Percentiles rank a stretch among this genome's conserved stretches.
Conservation (phyloP, 2,888 invertebrate genomes). For the Tetheella fluctuosa region DNA sequence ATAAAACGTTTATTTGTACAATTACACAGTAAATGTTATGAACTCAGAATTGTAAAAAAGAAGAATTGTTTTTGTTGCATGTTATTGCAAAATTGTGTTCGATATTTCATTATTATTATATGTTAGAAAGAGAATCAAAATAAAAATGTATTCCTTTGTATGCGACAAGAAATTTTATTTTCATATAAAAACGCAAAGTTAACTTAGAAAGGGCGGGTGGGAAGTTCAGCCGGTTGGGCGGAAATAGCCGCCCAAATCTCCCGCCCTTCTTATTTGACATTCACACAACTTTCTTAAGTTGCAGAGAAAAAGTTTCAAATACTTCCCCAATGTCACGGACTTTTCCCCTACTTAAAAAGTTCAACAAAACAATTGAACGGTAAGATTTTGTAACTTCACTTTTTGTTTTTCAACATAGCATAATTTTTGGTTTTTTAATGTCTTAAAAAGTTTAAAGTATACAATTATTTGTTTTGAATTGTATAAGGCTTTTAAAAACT, state of each 20-base stretch:
- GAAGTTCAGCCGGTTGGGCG: slow-evolving; percentile 57
- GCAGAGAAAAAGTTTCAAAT: slow-evolving; percentile 71
- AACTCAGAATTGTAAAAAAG: no score
- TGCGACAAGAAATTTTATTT: no score
- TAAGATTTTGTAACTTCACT: background rate
- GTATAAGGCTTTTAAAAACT: no score
- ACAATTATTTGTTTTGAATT: no score
- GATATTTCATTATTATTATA: no score
- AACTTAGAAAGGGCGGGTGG: slow-evolving; percentile 68
- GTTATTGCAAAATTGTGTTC: no score
- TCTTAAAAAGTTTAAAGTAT: background rate
- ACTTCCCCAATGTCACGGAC: slow-evolving; percentile 69
- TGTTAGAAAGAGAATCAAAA: no score
- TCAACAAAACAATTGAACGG: slow-evolving; percentile 20
- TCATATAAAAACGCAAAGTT: slow-evolving; percentile 49
- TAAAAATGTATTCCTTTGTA: no score
- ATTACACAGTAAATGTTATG: no score
- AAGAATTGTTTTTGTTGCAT: no score
- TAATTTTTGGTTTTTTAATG: background rate
- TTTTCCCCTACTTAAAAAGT: slow-evolving; percentile 57
- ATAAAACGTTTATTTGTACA: no score
- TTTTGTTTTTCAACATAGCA: background rate
- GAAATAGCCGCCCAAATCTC: slow-evolving; percentile 66
- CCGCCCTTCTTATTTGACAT: slow-evolving; percentile 78
- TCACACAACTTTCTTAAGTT: slow-evolving; percentile 68